phyloP scores from a whole-genome alignment of 2,113 vertebrate species.

The Odocoileus hemionus region DNA sequence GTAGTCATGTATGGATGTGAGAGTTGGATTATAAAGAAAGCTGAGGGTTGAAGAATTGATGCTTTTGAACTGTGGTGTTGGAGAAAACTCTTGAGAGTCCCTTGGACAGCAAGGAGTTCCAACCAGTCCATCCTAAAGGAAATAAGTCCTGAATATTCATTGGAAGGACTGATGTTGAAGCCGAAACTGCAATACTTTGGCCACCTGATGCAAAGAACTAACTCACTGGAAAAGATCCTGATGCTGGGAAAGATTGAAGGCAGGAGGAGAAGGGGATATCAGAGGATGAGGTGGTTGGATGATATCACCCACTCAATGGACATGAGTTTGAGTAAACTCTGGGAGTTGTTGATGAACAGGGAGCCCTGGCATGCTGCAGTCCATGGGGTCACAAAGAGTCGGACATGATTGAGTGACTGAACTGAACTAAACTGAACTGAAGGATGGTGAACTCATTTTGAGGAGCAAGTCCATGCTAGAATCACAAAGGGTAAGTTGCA shows the following conservation, averaged over 20 bases:
- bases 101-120: background rate
- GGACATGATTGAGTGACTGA: background rate
- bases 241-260: background rate
- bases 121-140: background rate
- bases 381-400: background rate
- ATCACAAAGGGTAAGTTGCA: background rate
- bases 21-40: background rate
- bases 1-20: background rate
- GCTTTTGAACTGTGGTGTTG: background rate
- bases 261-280: background rate
- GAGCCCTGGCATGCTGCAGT: background rate
- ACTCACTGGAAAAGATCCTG: background rate
- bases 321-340: background rate
- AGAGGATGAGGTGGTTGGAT: background rate
- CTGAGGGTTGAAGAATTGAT: accelerated
- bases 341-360: background rate
- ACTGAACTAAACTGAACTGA: background rate
- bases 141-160: background rate
- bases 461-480: background rate
- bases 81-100: background rate
- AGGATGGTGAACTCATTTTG: background rate
- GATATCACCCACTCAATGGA: background rate
- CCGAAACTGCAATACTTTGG: background rate
- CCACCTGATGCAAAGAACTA: background rate
- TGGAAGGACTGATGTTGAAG: background rate